Evolutionary conservation across 2,888 invertebrate species (phyloP), one percentile per base, ranked within the genome.

Genomic region (Dendrolimus houi): DNA sequence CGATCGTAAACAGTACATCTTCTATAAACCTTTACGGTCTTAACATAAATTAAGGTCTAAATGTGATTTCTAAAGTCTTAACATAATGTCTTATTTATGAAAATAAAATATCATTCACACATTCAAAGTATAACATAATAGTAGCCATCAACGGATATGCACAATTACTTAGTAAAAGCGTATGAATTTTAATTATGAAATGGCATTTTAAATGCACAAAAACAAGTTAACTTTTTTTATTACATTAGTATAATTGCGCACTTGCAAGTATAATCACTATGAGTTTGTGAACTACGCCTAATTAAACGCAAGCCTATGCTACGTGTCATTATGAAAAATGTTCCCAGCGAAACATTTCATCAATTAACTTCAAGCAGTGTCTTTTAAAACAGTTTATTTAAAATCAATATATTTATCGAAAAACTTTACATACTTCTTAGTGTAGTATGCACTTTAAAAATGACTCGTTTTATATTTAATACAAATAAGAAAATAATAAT

Each of bases 261-360:
- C 47, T 47, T 47, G 9, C 47, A 47, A 58, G 54, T 60, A 56
- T 58, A 62, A 59, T 54, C 57, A 56, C 60, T 58, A 54, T 57
- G 58, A 62, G 58, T 56, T 56, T 56, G 54, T 57, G 52, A 14
- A 56, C 40, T 55, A 57, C 57, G 57, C 58, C 60, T 55, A 29
- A 55, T 56, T 47, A 47, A 47, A 55, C 14, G 47, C 13, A 42
- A 55, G 55, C 10, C 41, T 55, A 10, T n/a, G 17, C 41, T 55
- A 42, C 7, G 47, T 55, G 42, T 55, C 47, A 14, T 47, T n/a
- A 55, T 55, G 47, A 55, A 55, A 55, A 55, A 55, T 42, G 55
- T 41, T 8, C 41, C 47, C 47, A 47, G 2, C 47, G 47, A 47
- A 12, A 47, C 12, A 12, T 47, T 47, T 6, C 9, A 47, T 47